Conservation (phyloP, 1,140 invertebrate genomes). For the silkworm (Bombyx mori) region ASM3026992v2 NC_085110.1:4508501-4509000, state of each 20-base stretch:
- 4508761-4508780: slow-evolving; percentile 52
- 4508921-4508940: no score
- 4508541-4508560: slow-evolving; percentile 26
- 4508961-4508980: no score
- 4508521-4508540: slow-evolving; percentile 35
- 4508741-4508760: slow-evolving; percentile 39
- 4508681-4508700: slow-evolving; percentile 24
- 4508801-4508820: slow-evolving; percentile 46
- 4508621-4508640: not conserved
- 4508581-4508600: slow-evolving; percentile 20
- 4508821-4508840: slow-evolving; percentile 34
- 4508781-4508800: slow-evolving; percentile 62
- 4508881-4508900: no score
- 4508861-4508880: not conserved
- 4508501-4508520: slow-evolving; percentile 29
- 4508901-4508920: no score
- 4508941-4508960: no score
- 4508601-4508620: slow-evolving; percentile 10
- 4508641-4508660: slow-evolving; percentile 10
- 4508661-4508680: slow-evolving; percentile 15
- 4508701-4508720: slow-evolving; percentile 43
- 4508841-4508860: slow-evolving; percentile 23
- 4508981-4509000: no score
- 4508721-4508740: slow-evolving; percentile 52
- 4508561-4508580: slow-evolving; percentile 10